These are phyloP conservation scores for Scrobipalpa atriplicella DNA, from an alignment of 2,888 invertebrate genomes.

Conservation along the genomic window DNA sequence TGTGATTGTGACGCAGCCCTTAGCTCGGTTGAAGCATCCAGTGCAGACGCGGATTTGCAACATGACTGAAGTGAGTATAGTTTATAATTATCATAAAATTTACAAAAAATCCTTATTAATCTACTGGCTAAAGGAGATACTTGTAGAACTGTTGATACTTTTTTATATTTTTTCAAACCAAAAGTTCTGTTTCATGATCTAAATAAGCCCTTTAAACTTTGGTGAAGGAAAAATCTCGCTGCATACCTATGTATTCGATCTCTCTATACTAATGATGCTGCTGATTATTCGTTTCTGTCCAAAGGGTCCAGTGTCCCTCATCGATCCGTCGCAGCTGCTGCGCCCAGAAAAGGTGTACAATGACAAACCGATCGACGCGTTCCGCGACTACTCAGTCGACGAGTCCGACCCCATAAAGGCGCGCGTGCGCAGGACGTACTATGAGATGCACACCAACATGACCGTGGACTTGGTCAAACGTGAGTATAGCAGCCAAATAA, in stretches of 20 bases:
- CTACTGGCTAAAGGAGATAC: neutral
- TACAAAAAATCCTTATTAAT: neutral
- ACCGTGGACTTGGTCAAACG: slow-evolving; percentile 93
- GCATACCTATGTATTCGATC: no score
- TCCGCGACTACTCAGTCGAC: slow-evolving; percentile 90
- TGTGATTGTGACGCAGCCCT: neutral
- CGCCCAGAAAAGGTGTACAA: slow-evolving; percentile 90
- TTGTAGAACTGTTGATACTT: no score
- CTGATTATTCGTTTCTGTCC: slow-evolving; percentile 33
- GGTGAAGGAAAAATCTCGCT: no score
- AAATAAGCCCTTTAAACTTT: no score
- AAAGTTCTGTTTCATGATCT: no score
- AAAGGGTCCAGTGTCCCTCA: slow-evolving; percentile 62
- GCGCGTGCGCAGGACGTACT: slow-evolving; percentile 92
- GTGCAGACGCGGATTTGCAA: neutral
- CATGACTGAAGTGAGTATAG: slow-evolving; percentile 15
- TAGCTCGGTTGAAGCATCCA: neutral
- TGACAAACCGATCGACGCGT: slow-evolving; percentile 88
- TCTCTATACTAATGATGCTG: no score
- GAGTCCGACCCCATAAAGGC: slow-evolving; percentile 89
- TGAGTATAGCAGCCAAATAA: slow-evolving; percentile 40
- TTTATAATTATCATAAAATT: neutral
- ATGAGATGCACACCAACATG: slow-evolving; percentile 94
- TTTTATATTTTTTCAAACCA: no score
- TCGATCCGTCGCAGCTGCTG: slow-evolving; percentile 85